Base-by-base conservation (phyloP, 2,113 vertebrate genomes). In the Entelurus aequoreus region DNA sequence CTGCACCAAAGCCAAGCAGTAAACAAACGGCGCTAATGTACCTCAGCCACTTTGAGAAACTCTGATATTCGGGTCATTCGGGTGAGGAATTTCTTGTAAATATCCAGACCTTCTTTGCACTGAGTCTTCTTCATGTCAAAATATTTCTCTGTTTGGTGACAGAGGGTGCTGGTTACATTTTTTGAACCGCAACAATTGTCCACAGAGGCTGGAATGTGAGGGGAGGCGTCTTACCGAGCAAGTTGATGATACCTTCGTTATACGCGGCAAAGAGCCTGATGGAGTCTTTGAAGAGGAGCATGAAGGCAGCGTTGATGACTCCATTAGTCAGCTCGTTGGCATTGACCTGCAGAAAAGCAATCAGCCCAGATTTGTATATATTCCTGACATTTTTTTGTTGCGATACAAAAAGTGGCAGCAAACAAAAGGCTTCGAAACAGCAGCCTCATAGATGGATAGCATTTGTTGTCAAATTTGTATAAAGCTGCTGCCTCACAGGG, bases 91-190 rank as follows among this genome's bases (percentile, higher is more conserved):
- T 99, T 99, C 90, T 99, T 99, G 82, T 99, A 99, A 75, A 98
- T 97, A 74, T 99, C 96, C 86, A 99, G 88, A 60, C 94, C 96
- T 89, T 99, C 96, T 92, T 98, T 99, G 87, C 96, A 99, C 61
- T 99, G 95, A 76, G 93, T 93, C 85, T 99, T 99, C 88, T 98
- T 99, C 96, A 99, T 99, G 86, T 99, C 96, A 75, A 99, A 99
- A 81, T 99, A 99, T 89, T 99, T 99, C 90, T 99, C 96, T 96
- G 83, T 62, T 79, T 49, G 59, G 76, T 71, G 49, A 52, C 13
- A 62, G 72, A 68, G 74, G n/a, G 67, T 14, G 8, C 12, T 13
- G 4, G 54, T 51, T 6, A 28, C 52, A 48, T 2, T 28, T 28
- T 42, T 52, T 4, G 8, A 56, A 47, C 6, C 8, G 38, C 12